Evolutionary conservation across 2,797 vertebrate genomes (phyloP).

Genomic region (Alca torda): DNA sequence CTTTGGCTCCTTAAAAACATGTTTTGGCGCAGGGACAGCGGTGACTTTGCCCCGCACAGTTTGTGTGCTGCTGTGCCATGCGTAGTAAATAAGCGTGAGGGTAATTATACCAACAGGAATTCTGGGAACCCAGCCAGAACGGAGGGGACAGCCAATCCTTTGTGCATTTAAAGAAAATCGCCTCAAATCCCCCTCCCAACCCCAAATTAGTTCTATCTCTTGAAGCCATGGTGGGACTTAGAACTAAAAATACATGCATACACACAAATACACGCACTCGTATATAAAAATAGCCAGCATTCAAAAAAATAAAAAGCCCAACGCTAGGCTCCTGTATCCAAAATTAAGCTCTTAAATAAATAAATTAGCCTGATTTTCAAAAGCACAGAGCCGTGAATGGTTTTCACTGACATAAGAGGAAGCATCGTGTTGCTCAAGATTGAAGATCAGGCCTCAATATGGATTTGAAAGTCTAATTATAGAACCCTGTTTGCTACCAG

Average conservation of each 20-base stretch:
- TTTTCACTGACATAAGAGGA: slow-evolving; percentile 40
- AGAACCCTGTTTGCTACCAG: slow-evolving; percentile 36
- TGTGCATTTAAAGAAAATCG: not conserved
- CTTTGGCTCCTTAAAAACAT: not conserved
- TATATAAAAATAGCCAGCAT: slow-evolving; percentile 39
- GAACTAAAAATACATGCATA: slow-evolving; percentile 25
- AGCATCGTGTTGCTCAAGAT: slow-evolving; percentile 35
- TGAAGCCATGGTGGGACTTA: not conserved
- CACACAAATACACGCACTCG: not conserved
- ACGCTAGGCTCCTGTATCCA: slow-evolving; percentile 32
- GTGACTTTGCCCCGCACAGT: not conserved
- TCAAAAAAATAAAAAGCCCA: not conserved
- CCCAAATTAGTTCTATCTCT: slow-evolving; percentile 29
- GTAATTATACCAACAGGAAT: slow-evolving; percentile 55
- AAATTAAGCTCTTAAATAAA: slow-evolving; percentile 63
- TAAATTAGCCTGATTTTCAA: slow-evolving; percentile 51
- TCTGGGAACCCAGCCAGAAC: slow-evolving; percentile 54
- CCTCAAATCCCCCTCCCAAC: not conserved
- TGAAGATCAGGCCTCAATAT: slow-evolving; percentile 43
- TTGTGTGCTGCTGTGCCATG: not conserved
- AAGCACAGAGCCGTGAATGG: not conserved
- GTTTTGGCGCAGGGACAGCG: not conserved
- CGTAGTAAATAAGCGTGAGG: slow-evolving; percentile 51
- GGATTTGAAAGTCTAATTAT: slow-evolving; percentile 62
- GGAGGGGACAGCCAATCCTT: slow-evolving; percentile 7